phyloP scores from a whole-genome alignment of 2,888 invertebrate species.

The Norana najaformis region DNA sequence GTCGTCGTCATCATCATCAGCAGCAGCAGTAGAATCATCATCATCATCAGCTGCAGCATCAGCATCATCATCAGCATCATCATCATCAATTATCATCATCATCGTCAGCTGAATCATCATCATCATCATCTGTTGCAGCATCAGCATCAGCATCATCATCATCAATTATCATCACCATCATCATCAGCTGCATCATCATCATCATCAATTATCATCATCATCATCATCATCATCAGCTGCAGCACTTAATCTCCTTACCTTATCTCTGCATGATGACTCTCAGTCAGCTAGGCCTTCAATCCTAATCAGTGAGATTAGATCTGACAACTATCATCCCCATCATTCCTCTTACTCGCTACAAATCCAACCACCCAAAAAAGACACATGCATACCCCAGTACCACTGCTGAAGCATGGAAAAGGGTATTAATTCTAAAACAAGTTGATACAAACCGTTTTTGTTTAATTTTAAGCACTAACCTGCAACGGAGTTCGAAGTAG shows the following conservation, averaged over 20 bases:
- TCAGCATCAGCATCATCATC: conserved; percentile 31
- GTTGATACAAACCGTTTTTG: background rate
- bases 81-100: no score
- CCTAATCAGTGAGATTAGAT: no score
- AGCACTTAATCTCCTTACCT: no score
- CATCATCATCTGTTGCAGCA: conserved; percentile 33
- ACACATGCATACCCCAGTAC: no score
- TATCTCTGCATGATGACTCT: no score
- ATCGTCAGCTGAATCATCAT: conserved; percentile 32
- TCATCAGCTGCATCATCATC: conserved; percentile 26
- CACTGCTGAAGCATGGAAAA: no score
- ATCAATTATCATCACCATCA: conserved; percentile 30
- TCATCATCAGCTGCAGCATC: conserved; percentile 32
- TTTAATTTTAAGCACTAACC: conserved; percentile 49
- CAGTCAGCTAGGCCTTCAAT: no score
- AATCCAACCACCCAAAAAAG: no score
- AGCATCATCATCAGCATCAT: background rate
- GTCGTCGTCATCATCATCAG: conserved; percentile 31
- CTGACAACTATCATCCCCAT: no score
- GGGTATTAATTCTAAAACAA: background rate
- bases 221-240: no score
- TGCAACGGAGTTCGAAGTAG: conserved; percentile 63
- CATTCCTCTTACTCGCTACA: no score
- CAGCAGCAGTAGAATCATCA: conserved; percentile 32
- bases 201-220: background rate